phyloP scores from a whole-genome alignment of 2,797 vertebrate genomes.

The Enteromius treurensis region DNA sequence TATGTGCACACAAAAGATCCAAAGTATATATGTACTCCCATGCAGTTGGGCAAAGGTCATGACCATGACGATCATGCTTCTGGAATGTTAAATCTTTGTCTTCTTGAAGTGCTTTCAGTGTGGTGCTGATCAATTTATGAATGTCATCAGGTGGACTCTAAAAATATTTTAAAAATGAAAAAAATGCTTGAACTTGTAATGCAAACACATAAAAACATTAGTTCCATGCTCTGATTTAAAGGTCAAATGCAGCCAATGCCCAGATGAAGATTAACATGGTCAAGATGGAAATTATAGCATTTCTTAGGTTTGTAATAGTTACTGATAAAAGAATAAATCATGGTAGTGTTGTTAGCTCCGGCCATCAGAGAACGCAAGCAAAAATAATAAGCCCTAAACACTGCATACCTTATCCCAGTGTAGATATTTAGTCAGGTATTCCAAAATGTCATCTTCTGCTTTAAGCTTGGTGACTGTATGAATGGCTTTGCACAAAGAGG shows the following conservation, averaged over 20 bases:
- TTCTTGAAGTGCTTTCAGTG: constrained; percentile 81
- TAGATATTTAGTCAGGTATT: constrained; percentile 82
- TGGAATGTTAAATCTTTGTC: constrained; percentile 81
- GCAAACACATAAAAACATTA: no score
- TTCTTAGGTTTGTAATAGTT: not conserved
- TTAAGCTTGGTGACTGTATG: constrained; percentile 82
- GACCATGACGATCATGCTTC: constrained; percentile 79
- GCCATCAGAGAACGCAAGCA: not conserved
- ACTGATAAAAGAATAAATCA: not conserved
- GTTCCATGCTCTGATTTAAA: not conserved
- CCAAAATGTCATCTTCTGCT: constrained; percentile 75
- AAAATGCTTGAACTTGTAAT: not conserved
- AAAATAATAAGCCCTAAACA: not conserved
- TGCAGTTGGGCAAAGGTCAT: constrained; percentile 81
- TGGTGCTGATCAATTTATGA: constrained; percentile 80
- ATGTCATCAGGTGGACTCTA: constrained; percentile 85
- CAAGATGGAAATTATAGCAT: not conserved
- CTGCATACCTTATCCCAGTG: constrained; percentile 89
- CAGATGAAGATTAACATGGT: not conserved
- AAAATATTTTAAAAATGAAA: constrained; percentile 47
- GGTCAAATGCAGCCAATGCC: not conserved
- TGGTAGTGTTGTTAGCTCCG: not conserved
- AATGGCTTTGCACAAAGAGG: constrained; percentile 86
- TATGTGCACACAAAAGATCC: constrained; percentile 86
- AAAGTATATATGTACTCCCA: constrained; percentile 90